Evolutionary conservation across 2,113 vertebrate genomes (phyloP).

Genomic region (Dolichallabes microphthalmus): DNA sequence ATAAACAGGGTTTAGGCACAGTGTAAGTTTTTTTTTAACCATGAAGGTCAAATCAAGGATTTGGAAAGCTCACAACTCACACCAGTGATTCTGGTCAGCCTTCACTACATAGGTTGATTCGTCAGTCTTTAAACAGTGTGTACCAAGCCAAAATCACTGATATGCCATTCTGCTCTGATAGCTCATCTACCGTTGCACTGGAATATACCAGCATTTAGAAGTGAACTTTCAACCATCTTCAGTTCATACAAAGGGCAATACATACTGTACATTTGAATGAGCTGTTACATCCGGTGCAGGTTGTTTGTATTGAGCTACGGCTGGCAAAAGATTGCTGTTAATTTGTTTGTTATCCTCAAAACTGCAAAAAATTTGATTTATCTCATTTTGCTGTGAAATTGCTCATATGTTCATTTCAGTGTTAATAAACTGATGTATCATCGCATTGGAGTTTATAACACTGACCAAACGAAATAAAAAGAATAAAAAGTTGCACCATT

Average conservation of each 20-base stretch:
- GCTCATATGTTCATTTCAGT: too few relatives aligned
- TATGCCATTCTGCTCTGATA: slow-evolving; percentile 9
- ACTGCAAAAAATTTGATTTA: too few relatives aligned
- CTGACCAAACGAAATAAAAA: too few relatives aligned
- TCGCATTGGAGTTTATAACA: too few relatives aligned
- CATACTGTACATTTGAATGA: neutral
- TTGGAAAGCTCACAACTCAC: neutral
- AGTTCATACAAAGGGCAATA: slow-evolving; percentile 42
- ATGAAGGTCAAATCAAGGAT: slow-evolving; percentile 6
- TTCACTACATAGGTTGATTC: slow-evolving; percentile 60
- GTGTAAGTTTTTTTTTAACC: slow-evolving; percentile 16
- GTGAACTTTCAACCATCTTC: slow-evolving; percentile 32
- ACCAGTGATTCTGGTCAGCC: neutral
- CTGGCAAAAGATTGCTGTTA: slow-evolving; percentile 44
- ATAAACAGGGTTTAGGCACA: neutral
- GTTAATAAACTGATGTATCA: too few relatives aligned
- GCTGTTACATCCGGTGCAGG: slow-evolving; percentile 20
- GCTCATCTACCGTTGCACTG: slow-evolving; percentile 27
- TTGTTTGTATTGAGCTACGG: slow-evolving; percentile 43
- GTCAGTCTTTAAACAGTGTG: slow-evolving; percentile 19
- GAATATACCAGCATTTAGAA: slow-evolving; percentile 57
- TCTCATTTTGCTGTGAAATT: too few relatives aligned
- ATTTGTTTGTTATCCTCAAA: neutral
- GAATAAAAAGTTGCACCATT: neutral
- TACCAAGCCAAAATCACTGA: slow-evolving; percentile 43